Evolutionary conservation across 2,797 vertebrate species (phyloP).

Genomic region (Cuculus canorus): DNA sequence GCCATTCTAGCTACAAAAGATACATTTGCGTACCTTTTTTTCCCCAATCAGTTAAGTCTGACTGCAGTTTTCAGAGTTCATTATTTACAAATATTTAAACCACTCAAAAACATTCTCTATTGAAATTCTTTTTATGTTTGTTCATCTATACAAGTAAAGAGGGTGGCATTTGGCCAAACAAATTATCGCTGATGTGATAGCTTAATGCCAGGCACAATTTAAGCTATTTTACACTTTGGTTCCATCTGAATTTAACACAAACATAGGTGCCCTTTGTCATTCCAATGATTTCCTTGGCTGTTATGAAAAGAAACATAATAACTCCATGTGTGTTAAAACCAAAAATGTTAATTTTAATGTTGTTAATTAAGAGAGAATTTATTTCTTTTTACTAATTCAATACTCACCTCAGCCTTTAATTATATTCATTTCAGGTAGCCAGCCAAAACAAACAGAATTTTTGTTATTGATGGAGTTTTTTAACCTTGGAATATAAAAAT

Average conservation of each 20-base stretch:
- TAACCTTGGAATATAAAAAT: background rate
- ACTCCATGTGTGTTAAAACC: background rate
- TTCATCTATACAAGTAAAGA: conserved; percentile 5
- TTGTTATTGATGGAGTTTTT: background rate
- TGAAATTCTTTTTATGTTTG: background rate
- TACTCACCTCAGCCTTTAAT: background rate
- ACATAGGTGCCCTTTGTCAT: background rate
- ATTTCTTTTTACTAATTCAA: background rate
- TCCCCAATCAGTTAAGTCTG: background rate
- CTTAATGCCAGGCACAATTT: conserved; percentile 12
- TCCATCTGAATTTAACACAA: background rate
- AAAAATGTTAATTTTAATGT: background rate
- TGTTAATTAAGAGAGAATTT: background rate
- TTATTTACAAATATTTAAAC: conserved; percentile 1
- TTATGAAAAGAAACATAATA: background rate
- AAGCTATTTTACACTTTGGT: conserved; percentile 25
- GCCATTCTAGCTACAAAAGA: background rate
- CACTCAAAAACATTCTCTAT: background rate
- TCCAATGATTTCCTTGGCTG: background rate
- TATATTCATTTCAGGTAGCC: background rate
- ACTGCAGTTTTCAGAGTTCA: background rate
- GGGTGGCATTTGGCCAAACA: background rate
- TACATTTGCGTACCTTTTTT: background rate
- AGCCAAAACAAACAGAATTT: rapidly evolving
- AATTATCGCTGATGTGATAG: conserved; percentile 4